phyloP scores from a whole-genome alignment of 2,797 vertebrate genomes.

The Potorous gilbertii region DNA sequence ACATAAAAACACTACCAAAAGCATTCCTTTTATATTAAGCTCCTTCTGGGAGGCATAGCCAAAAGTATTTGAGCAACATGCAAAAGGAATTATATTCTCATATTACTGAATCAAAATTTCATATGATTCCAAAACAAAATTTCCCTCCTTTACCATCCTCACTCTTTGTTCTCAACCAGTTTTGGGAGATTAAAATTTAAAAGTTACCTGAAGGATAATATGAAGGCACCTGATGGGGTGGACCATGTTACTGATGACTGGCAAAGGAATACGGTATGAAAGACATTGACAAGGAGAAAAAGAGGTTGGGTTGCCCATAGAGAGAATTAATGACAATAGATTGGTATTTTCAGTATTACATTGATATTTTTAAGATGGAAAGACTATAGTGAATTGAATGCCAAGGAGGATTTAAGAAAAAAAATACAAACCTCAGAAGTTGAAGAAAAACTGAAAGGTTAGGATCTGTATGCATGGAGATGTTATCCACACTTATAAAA shows the following conservation, averaged over 20 bases:
- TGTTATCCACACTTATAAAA: not conserved
- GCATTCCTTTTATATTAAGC: slow-evolving; percentile 68
- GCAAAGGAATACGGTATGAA: too few relatives aligned
- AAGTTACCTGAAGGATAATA: too few relatives aligned
- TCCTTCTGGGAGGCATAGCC: slow-evolving; percentile 1
- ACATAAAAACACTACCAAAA: slow-evolving; percentile 62
- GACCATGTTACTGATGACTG: too few relatives aligned
- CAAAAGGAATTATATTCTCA: not conserved
- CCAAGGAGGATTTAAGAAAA: not conserved
- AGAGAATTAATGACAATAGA: not conserved
- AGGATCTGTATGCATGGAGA: not conserved
- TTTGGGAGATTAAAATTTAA: slow-evolving; percentile 57
- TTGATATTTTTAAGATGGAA: not conserved
- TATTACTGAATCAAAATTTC: slow-evolving; percentile 59
- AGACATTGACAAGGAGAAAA: not conserved
- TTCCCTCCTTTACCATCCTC: slow-evolving; percentile 61
- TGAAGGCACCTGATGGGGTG: too few relatives aligned
- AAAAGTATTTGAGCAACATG: slow-evolving; percentile 51
- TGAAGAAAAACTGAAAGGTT: not conserved
- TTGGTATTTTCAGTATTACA: not conserved
- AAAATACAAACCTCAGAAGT: too few relatives aligned
- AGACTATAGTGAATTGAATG: not conserved
- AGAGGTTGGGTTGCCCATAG: not conserved
- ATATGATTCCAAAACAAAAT: slow-evolving; percentile 54
- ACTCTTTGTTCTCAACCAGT: slow-evolving; percentile 33